Base-by-base conservation (phyloP, 1,140 invertebrate genomes). In the Homalodisca vitripennis region DNA sequence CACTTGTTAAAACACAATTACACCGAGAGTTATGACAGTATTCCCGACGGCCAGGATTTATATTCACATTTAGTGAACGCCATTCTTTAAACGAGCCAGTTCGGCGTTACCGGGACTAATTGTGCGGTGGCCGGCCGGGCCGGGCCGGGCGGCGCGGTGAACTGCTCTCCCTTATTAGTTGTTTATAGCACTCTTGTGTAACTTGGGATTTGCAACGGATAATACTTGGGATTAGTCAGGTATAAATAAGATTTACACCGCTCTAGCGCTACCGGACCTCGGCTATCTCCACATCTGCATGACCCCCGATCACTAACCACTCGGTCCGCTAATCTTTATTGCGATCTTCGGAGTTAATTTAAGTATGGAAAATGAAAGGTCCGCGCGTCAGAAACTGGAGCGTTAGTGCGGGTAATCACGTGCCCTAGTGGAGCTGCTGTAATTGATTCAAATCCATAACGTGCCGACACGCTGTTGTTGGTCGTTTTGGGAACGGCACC, bases 161-260 rank as follows among this genome's bases (percentile, higher is more conserved):
- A 60, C 55, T 30, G 10, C 14, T 13, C 24, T 30, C 22, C 55
- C 55, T 60, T 60, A 60, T 60, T 60, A 60, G 55, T 60, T 60
- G 55, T 60, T 60, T 60, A 60, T 60, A 13, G 26, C 55, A 3
- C 22, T 6, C 22, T 60, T 60, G 55, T 60, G 55, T 60, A 60
- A 60, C 55, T 60, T 60, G 55, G 55, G 22, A 60, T 60, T 60
- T 60, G 55, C 55, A 60, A 60, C 55, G 55, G 55, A 60, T 60
- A 60, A 60, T 60, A 29, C 55, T 60, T 30, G 55, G 55, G 55
- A 60, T 60, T 60, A 60, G 55, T 60, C 55, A 60, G 55, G 55
- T 60, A 60, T 60, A 60, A 60, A 60, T 60, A 60, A 60, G 55
- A 60, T 60, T 60, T 60, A 60, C 55, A 27, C 14, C 24, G 55